Evolutionary conservation across 2,888 invertebrate genomes (phyloP), one percentile per base, ranked within the genome.

Genomic region (Drosophila maculinotata): DNA sequence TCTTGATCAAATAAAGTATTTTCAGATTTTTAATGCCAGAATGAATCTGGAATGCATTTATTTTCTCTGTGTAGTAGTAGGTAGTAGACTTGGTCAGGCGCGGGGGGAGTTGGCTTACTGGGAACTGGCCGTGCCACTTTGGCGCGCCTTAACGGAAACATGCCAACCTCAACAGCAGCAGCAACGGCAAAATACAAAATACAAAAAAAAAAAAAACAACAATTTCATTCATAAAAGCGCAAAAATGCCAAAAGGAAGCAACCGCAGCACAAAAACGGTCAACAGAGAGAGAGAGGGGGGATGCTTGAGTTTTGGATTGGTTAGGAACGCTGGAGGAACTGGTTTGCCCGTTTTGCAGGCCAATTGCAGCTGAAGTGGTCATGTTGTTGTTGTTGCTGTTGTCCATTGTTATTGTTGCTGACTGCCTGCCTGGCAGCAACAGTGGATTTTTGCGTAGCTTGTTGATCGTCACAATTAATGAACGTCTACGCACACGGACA

Each of bases 391-490:
- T 60, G 67, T 44, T 48, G 68, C 39, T 47, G 67, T 41, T 58
- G 67, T 52, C 59, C 67, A 74, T 77, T 75, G 63, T 53, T 59
- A 53, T 66, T 74, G 73, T 69, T 58, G 68, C 59, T 67, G 58
- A 42, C 59, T 56, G 35, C 41, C 44, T 35, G 36, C 15, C 17
- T 12, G 45, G 23, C 51, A 39, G 36, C 64, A 66, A 53, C 63
- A 38, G 44, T 71, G 77, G 64, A 81, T 79, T 83, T 72, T 79
- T 83, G 80, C 77, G 76, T 78, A 83, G 87, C 89, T 88, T 83
- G 88, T 88, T 89, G 87, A 88, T 79, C 85, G 89, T 87, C 85
- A 88, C 89, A 89, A 89, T 89, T 89, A 89, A 89, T 89, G 89
- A 89, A 80, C 85, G 80, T 69, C 83, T 79, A 87, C 82, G 89